Base-by-base conservation (phyloP, 2,797 vertebrate species). In the Spheniscus humboldti region DNA sequence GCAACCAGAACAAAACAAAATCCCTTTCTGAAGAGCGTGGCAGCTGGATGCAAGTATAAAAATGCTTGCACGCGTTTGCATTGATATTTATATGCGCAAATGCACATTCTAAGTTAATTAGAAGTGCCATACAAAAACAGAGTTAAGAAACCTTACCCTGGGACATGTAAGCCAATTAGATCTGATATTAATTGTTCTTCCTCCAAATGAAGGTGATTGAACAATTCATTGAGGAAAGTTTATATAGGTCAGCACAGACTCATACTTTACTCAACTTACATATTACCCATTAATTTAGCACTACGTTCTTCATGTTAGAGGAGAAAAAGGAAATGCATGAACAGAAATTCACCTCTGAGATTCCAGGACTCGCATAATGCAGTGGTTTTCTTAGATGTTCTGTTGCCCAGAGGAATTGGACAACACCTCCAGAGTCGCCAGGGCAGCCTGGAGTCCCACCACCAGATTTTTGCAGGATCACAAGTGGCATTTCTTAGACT, bases 251-350 rank as follows among this genome's bases (percentile, higher is more conserved):
- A 52, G 45, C 52, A 57, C 39, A 50, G 27, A n/a, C 17, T 24
- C 13, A 2, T 14, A 30, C 52, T 37, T 69, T 43, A 11, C 43
- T 73, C 28, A 62, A 3, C 14, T 72, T 56, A 17, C 4, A 0
- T 17, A 10, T 14, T 41, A n/a, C 18, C 55, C 52, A 4, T 4
- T 17, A 69, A 48, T 72, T 88, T 14, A 27, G 37, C 18, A 4
- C 23, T 1, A 0, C 1, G 5, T 3, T 74, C 25, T 45, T n/a
- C 30, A 4, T 20, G n/a, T 25, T 19, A 6, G 35, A 48, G n/a
- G 28, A 48, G 23, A 35, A 53, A 47, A 71, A n/a, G n/a, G 60
- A 63, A 74, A 71, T 2, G 11, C 2, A 0, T 1, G 6, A 68
- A 8, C 11, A 53, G 14, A 9, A 78, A 28, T 41, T 55, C 19